Percentiles rank a stretch among this genome's conserved stretches.
phyloP scores from a whole-genome alignment of 2,113 vertebrate species.

The Phainopepla nitens region DNA sequence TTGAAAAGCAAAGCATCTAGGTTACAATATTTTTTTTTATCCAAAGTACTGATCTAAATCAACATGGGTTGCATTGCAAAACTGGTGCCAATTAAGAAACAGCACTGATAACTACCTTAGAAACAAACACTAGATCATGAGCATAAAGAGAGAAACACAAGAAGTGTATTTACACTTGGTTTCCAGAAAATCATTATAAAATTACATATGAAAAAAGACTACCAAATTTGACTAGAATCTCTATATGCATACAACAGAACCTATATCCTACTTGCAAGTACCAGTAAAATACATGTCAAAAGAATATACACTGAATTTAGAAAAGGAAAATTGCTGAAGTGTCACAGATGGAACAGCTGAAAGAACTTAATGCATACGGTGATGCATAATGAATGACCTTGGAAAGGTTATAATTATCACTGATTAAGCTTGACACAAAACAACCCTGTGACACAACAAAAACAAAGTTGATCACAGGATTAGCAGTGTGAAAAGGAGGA shows the following conservation, averaged over 20 bases:
- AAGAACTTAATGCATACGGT: neutral
- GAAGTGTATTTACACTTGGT: neutral
- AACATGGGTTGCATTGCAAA: neutral
- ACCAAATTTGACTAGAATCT: neutral
- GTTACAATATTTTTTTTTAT: neutral
- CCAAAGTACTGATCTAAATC: neutral
- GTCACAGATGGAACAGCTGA: neutral
- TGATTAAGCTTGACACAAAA: neutral
- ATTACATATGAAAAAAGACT: neutral
- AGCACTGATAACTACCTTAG: neutral
- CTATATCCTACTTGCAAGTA: neutral
- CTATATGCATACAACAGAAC: neutral
- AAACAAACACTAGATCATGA: neutral
- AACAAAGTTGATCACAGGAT: neutral
- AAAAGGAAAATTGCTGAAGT: neutral
- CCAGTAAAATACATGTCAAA: neutral
- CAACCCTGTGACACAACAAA: neutral
- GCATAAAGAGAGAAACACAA: neutral
- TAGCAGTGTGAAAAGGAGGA: neutral
- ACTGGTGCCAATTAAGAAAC: neutral
- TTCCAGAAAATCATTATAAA: neutral
- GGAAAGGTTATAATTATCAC: neutral
- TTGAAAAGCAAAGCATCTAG: neutral
- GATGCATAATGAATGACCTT: neutral
- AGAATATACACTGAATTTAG: neutral